These are phyloP conservation scores for Microctonus aethiopoides DNA, from an alignment of 2,888 invertebrate species.

Conservation along the genomic window DNA sequence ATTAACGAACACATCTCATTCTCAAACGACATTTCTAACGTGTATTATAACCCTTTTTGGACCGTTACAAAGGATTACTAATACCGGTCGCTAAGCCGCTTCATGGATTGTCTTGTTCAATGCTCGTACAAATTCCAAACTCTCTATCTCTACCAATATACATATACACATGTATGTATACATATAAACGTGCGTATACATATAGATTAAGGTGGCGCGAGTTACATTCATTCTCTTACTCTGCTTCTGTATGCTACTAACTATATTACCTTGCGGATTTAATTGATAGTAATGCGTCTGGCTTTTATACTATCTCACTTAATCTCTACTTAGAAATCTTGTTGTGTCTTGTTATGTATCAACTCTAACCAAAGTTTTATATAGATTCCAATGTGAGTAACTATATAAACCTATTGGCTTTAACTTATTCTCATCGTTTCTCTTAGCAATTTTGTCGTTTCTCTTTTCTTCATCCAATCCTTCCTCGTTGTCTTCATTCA, in stretches of 20 bases:
- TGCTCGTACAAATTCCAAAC: not conserved
- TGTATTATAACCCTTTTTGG: slow-evolving; percentile 19
- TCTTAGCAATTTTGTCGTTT: slow-evolving; percentile 19
- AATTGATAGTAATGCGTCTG: slow-evolving; percentile 57
- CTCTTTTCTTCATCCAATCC: slow-evolving; percentile 5
- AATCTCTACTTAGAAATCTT: slow-evolving; percentile 37
- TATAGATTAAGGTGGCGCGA: slow-evolving; percentile 14
- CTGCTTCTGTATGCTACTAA: slow-evolving; percentile 22
- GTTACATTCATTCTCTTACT: slow-evolving; percentile 27
- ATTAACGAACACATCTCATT: slow-evolving; percentile 2
- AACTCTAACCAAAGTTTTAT: slow-evolving; percentile 25
- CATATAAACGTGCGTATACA: too few species aligned
- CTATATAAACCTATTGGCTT: slow-evolving; percentile 32
- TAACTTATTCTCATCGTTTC: not conserved
- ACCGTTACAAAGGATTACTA: slow-evolving; percentile 46
- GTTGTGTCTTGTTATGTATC: slow-evolving; percentile 31
- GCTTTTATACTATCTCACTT: slow-evolving; percentile 34
- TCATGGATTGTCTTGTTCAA: slow-evolving; percentile 29
- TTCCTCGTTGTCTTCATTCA: too few species aligned
- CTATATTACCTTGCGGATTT: slow-evolving; percentile 41
- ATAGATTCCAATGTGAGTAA: slow-evolving; percentile 11
- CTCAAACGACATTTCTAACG: not conserved
- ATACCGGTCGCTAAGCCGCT: slow-evolving; percentile 39
- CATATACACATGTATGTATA: not conserved
- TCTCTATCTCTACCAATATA: slow-evolving; percentile 4